These are phyloP conservation scores for Lonchura striata DNA, from an alignment of 2,113 vertebrate genomes.

Conservation along the genomic window DNA sequence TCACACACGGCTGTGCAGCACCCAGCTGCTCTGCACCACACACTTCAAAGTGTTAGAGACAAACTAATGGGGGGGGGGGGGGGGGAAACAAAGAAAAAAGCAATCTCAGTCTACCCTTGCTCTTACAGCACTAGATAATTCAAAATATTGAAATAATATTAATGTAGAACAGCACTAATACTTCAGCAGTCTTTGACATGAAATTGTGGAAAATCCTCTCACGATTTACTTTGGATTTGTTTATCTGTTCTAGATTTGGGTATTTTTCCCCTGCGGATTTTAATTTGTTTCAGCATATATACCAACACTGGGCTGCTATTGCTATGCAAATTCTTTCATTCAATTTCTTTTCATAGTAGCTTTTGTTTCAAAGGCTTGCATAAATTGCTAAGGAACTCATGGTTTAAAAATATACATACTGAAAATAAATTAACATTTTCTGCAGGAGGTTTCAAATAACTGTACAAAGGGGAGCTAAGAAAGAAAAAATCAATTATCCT, in stretches of 20 bases:
- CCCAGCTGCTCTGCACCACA: not conserved
- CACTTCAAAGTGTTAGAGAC: not conserved
- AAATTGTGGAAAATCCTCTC: not conserved
- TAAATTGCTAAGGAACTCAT: not conserved
- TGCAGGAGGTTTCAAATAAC: conserved; percentile 26
- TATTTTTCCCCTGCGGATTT: not conserved
- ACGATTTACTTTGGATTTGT: not conserved
- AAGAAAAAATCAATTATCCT: conserved; percentile 15
- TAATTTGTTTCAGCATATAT: not conserved
- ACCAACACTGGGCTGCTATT: not conserved
- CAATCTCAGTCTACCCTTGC: not conserved
- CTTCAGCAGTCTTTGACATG: not conserved
- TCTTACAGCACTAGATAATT: not conserved
- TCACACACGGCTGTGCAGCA: fast-evolving
- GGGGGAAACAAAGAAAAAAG: not conserved
- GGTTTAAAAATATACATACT: not conserved
- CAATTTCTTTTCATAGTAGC: conserved; percentile 10
- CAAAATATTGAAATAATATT: not conserved
- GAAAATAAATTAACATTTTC: conserved; percentile 36
- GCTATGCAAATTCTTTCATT: conserved; percentile 29
- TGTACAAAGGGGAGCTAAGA: not conserved
- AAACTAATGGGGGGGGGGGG: not conserved
- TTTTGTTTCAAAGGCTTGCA: conserved; percentile 38
- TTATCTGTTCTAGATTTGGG: not conserved
- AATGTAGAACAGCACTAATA: not conserved